These are phyloP conservation scores for Lepidocyrtinus sp. DNA, from an alignment of 2,888 invertebrate genomes.

Conservation along the genomic window DNA sequence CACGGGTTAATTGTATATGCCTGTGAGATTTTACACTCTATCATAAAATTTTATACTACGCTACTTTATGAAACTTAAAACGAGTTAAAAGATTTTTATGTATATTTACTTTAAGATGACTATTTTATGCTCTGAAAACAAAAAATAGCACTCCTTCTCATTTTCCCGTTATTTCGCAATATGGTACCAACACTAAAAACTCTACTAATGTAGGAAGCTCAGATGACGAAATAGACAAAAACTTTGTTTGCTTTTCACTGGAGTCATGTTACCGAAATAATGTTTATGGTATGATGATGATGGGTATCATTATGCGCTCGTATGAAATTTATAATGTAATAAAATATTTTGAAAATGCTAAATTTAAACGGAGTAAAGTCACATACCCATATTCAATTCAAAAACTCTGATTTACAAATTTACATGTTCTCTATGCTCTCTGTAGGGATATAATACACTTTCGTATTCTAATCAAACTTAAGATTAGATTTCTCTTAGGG, in stretches of 20 bases:
- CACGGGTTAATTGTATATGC: background rate
- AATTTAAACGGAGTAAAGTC: too few species aligned
- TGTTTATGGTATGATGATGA: too few species aligned
- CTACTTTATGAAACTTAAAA: background rate
- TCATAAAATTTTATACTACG: background rate
- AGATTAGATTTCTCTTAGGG: background rate
- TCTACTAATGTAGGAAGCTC: too few species aligned
- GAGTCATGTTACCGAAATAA: too few species aligned
- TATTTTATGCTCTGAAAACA: background rate
- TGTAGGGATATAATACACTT: conserved; percentile 26
- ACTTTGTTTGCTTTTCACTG: too few species aligned
- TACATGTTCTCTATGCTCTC: conserved; percentile 67
- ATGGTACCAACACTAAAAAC: background rate
- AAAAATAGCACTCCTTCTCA: background rate
- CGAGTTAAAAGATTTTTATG: background rate
- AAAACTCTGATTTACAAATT: conserved; percentile 66
- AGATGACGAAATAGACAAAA: too few species aligned
- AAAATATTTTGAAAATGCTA: too few species aligned
- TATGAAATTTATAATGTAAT: too few species aligned
- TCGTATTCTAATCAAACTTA: background rate
- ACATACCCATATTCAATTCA: conserved; percentile 62
- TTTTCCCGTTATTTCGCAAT: background rate
- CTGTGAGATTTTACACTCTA: background rate
- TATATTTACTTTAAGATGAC: background rate
- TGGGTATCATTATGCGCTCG: too few species aligned